Evolutionary conservation across 2,797 vertebrate species (phyloP).

Genomic region (Syngnathus acus): DNA sequence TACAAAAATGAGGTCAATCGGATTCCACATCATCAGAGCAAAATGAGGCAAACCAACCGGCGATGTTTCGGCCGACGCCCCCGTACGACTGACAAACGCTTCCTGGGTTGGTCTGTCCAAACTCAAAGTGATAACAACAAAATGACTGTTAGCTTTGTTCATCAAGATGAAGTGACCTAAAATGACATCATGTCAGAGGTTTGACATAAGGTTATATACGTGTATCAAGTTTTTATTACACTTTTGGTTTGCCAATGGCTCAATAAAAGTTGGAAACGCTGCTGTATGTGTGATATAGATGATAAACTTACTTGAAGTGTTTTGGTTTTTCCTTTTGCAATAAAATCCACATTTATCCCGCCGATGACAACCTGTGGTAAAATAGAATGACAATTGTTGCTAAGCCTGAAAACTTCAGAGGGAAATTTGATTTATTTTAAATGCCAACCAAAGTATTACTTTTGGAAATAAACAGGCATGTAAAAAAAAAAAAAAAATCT

Average conservation of each 20-base stretch:
- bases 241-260: neutral
- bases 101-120: conserved; percentile 81
- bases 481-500: too few relatives aligned
- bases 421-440: neutral
- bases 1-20: conserved; percentile 3
- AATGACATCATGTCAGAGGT: neutral
- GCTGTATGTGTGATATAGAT: neutral
- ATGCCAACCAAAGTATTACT: too few relatives aligned
- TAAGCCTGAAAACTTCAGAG: neutral
- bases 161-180: neutral
- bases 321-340: conserved; percentile 76
- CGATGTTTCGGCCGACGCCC: conserved; percentile 85
- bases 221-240: neutral
- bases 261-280: neutral
- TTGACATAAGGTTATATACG: neutral
- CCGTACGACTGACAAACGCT: conserved; percentile 80
- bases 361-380: conserved; percentile 81
- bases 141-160: neutral
- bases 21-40: neutral
- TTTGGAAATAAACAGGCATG: too few relatives aligned
- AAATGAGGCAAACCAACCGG: conserved; percentile 61
- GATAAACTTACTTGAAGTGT: conserved; percentile 66
- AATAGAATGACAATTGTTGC: conserved; percentile 13
- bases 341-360: conserved; percentile 84
- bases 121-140: conserved; percentile 48